Evolutionary conservation across 2,888 invertebrate genomes (phyloP), one percentile per base, ranked within the genome.

Genomic region (Drosophila robusta): DNA sequence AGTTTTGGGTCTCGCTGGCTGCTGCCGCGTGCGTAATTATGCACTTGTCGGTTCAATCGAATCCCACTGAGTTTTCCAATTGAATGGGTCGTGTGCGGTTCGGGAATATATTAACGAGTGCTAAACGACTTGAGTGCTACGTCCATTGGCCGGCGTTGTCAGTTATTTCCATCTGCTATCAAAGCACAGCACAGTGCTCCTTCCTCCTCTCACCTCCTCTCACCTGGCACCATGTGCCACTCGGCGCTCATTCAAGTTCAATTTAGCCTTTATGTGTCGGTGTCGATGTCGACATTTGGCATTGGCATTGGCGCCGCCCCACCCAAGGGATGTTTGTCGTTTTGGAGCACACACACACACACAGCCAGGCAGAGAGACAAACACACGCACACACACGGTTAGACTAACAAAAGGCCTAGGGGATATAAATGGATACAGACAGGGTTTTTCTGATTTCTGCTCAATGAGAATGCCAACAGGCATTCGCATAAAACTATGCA

Each of bases 241-340:
- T 63, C 70, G 82, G 66, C 68, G 70, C 66, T 74, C 82, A 80
- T 81, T 82, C 69, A 76, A 65, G 76, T 78, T 76, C 86, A 86
- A 84, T 86, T 82, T 86, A 67, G 82, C 78, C 86, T 76, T 86
- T 76, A 82, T 82, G 80, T 72, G 72, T 75, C 75, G 74, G 55
- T 64, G 58, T 56, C 65, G 70, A 26, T 63, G 70, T 50, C 57
- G 75, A 50, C 60, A 51, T 41, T 24, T 60, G 64, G 22, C 69
- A 47, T 81, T 67, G 70, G 54, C 65, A 67, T 56, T 67, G 77
- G 56, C 52, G 34, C 47, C 45, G 66, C 57, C 60, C 67, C 75
- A 66, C 71, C 80, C 63, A 46, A 47, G 78, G 80, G 81, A 80
- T 78, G 78, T 73, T 45, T 45, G 56, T 56, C 63, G 41, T 55